Evolutionary conservation across 2,113 vertebrate species (phyloP).

Genomic region (Oncorhynchus keta): DNA sequence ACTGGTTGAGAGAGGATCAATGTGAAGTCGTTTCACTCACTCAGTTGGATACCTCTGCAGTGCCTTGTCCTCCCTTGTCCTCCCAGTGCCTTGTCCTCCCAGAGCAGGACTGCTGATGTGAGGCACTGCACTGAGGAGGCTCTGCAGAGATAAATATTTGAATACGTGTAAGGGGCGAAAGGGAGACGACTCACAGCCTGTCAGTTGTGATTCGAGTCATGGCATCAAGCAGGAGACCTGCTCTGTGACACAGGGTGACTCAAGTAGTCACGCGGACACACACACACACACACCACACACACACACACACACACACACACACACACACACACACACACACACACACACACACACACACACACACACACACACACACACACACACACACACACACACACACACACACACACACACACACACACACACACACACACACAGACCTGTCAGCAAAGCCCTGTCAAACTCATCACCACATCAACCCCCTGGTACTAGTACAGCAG

Average conservation of each 20-base stretch:
- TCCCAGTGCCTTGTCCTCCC: conserved; percentile 61
- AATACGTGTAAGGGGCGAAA: conserved; percentile 63
- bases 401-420: conserved; percentile 45
- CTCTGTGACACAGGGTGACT: conserved; percentile 62
- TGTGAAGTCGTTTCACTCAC: conserved; percentile 61
- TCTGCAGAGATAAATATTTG: conserved; percentile 57
- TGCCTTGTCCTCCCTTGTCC: conserved; percentile 61
- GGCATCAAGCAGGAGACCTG: conserved; percentile 59
- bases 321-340: conserved; percentile 43
- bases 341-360: conserved; percentile 31
- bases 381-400: conserved; percentile 42
- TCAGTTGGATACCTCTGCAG: conserved; percentile 55
- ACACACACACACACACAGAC: conserved; percentile 30
- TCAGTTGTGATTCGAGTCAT: conserved; percentile 60
- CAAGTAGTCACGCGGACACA: conserved; percentile 55
- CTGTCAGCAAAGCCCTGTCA: conserved; percentile 70
- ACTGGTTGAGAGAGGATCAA: conserved; percentile 8
- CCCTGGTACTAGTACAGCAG: conserved; percentile 44
- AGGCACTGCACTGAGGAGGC: background rate
- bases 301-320: conserved; percentile 30
- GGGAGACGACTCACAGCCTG: conserved; percentile 69
- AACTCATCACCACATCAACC: conserved; percentile 65
- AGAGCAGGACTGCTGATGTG: conserved; percentile 56
- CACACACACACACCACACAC: conserved; percentile 34
- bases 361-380: conserved; percentile 43